Conservation (phyloP, 2,888 invertebrate species). For the Himalopsyche japonica region DNA sequence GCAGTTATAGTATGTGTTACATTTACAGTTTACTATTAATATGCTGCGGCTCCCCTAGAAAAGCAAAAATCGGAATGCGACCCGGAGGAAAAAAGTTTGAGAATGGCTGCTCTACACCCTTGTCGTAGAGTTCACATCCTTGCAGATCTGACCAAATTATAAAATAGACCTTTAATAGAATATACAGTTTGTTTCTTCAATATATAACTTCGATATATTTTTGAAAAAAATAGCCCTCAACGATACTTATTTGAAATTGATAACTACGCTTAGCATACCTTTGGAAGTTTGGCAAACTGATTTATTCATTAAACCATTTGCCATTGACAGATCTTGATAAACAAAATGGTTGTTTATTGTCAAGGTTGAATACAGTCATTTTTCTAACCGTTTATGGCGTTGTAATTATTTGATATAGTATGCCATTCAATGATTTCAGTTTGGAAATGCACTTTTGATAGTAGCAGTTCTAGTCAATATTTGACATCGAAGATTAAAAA, state of each 20-base stretch:
- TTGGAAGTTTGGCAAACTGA: background rate
- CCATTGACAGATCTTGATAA: background rate
- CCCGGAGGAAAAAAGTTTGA: too few relatives aligned
- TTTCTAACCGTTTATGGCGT: background rate
- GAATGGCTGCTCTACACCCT: too few relatives aligned
- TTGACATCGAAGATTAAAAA: background rate
- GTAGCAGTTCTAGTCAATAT: background rate
- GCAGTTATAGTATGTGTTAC: too few relatives aligned
- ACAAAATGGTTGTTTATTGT: background rate
- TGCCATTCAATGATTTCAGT: background rate
- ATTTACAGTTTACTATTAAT: too few relatives aligned
- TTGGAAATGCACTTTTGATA: background rate
- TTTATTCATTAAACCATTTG: background rate
- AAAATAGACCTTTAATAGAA: too few relatives aligned
- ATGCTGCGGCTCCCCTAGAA: too few relatives aligned
- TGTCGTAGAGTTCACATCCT: too few relatives aligned
- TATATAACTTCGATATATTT: too few relatives aligned
- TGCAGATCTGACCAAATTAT: too few relatives aligned
- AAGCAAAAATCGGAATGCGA: too few relatives aligned
- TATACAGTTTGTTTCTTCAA: too few relatives aligned
- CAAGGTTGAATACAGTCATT: background rate
- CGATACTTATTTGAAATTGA: background rate
- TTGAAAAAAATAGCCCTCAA: too few relatives aligned
- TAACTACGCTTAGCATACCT: background rate
- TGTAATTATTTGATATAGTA: background rate